A percentile compares a stretch with the other conserved stretches of the same genome.
phyloP scores from a whole-genome alignment of 2,113 vertebrate genomes.

The Cynoglossus semilaevis region DNA sequence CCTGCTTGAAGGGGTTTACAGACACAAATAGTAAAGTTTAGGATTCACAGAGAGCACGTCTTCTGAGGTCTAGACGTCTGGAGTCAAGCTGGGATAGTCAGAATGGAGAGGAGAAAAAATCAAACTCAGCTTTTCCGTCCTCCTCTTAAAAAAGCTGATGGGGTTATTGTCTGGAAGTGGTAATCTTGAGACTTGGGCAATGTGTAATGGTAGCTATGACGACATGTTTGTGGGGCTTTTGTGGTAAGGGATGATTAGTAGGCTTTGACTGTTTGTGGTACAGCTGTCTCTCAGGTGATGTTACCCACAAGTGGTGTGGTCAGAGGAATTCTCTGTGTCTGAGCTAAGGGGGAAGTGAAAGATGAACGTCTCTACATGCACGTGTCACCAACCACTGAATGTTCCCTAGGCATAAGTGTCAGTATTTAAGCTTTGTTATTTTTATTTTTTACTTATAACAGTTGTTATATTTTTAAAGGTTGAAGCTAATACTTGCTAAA shows the following conservation, averaged over 20 bases:
- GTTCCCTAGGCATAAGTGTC: too few species aligned
- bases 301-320: conserved; percentile 10
- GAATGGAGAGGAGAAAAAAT: conserved; percentile 26
- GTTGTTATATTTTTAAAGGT: too few species aligned
- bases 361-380: conserved; percentile 22
- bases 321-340: conserved; percentile 33
- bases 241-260: conserved; percentile 26
- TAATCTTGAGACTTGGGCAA: conserved; percentile 40
- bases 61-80: conserved; percentile 59
- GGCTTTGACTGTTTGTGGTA: conserved; percentile 6
- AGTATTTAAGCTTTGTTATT: too few species aligned
- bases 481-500: too few species aligned
- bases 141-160: conserved; percentile 31
- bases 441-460: too few species aligned
- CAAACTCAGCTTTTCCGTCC: conserved; percentile 70
- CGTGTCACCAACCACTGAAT: conserved; percentile 38
- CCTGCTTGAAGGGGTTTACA: conserved; percentile 5
- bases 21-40: conserved; percentile 25
- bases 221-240: conserved; percentile 27
- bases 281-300: conserved; percentile 15
- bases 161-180: conserved; percentile 51
- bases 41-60: conserved; percentile 10
- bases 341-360: conserved; percentile 43
- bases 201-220: conserved; percentile 47
- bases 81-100: conserved; percentile 36